These are phyloP conservation scores for Oppia nitens DNA, from an alignment of 1,140 invertebrate species.

Conservation along the genomic window DNA sequence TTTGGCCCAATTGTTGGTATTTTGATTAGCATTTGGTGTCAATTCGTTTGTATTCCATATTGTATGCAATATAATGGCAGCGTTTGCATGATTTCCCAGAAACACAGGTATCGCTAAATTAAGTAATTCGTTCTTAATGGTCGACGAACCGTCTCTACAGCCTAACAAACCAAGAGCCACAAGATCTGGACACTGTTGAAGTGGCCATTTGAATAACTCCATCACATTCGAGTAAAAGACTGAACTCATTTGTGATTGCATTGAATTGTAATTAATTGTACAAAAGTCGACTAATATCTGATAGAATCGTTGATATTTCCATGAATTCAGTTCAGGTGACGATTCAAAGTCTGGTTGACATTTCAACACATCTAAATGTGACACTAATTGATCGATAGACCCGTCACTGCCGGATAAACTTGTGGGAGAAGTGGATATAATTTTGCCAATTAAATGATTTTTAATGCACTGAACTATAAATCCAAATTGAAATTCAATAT, in stretches of 20 bases:
- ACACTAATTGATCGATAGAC: conserved; percentile 12
- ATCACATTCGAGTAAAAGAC: conserved; percentile 47
- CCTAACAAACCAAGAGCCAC: conserved; percentile 58
- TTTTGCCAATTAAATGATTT: conserved; percentile 5
- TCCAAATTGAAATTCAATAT: conserved; percentile 16
- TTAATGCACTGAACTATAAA: conserved; percentile 16
- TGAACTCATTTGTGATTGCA: too few species aligned
- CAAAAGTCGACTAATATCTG: conserved; percentile 16
- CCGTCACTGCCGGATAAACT: not conserved
- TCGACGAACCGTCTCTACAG: conserved; percentile 2
- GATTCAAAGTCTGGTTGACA: conserved; percentile 18
- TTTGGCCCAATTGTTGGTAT: conserved; percentile 12
- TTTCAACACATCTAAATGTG: conserved; percentile 16
- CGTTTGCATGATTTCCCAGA: conserved; percentile 79
- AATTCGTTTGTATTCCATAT: conserved; percentile 52
- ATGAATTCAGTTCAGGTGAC: conserved; percentile 8
- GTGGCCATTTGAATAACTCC: conserved; percentile 78
- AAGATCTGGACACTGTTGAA: conserved; percentile 83
- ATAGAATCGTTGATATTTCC: conserved; percentile 19
- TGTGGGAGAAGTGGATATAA: conserved; percentile 8
- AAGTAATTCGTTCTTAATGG: conserved; percentile 14
- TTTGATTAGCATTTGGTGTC: not conserved
- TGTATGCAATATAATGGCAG: conserved; percentile 75
- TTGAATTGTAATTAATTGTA: conserved; percentile 1
- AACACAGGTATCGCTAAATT: conserved; percentile 58